Evolutionary conservation across 2,888 invertebrate genomes (phyloP).

Genomic region (Apamea sordens): DNA sequence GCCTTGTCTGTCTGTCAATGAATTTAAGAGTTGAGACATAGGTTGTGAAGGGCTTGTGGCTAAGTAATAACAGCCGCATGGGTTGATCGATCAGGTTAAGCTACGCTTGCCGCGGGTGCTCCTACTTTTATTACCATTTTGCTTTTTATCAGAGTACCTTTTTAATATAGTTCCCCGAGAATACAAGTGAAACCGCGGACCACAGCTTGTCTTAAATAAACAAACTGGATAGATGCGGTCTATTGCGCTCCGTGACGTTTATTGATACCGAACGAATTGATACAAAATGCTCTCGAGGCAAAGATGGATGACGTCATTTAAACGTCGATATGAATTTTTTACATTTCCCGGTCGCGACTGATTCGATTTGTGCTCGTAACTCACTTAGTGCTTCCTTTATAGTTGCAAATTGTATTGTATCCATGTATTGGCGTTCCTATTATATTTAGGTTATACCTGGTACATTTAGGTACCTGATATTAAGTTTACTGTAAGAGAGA

Average conservation of each 20-base stretch:
- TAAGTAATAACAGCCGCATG: no score
- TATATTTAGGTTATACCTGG: not conserved
- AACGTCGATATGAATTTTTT: slow-evolving; percentile 34
- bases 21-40: no score
- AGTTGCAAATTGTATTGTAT: slow-evolving; percentile 31
- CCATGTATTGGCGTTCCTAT: slow-evolving; percentile 9
- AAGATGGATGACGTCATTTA: slow-evolving; percentile 29
- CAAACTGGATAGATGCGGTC: not conserved
- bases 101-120: no score
- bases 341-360: slow-evolving; percentile 19
- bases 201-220: not conserved
- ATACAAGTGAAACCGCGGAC: not conserved
- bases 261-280: slow-evolving; percentile 7
- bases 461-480: no score
- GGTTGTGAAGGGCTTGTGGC: no score
- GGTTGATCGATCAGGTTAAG: no score
- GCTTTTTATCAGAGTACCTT: not conserved
- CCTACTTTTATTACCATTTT: no score
- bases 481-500: no score
- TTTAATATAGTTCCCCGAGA: not conserved
- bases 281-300: slow-evolving; percentile 10
- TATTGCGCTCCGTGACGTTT: slow-evolving; percentile 2
- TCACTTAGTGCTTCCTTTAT: slow-evolving; percentile 33
- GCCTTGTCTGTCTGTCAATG: no score
- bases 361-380: slow-evolving; percentile 52